phyloP scores from a whole-genome alignment of 2,888 invertebrate species.

The Patella depressa region DNA sequence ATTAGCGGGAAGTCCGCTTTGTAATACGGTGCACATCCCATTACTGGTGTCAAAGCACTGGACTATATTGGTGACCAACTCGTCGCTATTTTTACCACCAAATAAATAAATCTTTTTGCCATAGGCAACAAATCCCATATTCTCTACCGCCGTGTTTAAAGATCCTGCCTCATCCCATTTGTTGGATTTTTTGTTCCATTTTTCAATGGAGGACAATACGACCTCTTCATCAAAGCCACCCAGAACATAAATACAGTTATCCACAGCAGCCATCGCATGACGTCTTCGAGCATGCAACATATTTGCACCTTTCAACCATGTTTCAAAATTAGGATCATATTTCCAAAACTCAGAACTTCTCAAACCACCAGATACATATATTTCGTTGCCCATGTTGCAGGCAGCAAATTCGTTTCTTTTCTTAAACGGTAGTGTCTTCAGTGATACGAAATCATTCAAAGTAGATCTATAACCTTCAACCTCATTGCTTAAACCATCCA shows the following conservation, averaged over 20 bases:
- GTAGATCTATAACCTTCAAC: slow-evolving; percentile 60
- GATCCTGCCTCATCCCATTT: slow-evolving; percentile 56
- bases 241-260: slow-evolving; percentile 59
- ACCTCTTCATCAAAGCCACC: slow-evolving; percentile 65
- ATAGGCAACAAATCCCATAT: slow-evolving; percentile 63
- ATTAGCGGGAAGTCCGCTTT: slow-evolving; percentile 56
- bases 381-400: slow-evolving; percentile 60
- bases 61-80: slow-evolving; percentile 62
- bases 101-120: slow-evolving; percentile 60
- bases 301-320: slow-evolving; percentile 59
- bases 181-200: slow-evolving; percentile 56
- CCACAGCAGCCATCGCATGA: slow-evolving; percentile 63
- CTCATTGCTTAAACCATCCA: slow-evolving; percentile 64
- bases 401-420: slow-evolving; percentile 64
- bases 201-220: slow-evolving; percentile 60
- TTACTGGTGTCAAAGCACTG: slow-evolving; percentile 61
- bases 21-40: slow-evolving; percentile 46
- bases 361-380: slow-evolving; percentile 62
- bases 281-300: slow-evolving; percentile 58
- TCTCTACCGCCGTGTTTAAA: slow-evolving; percentile 61
- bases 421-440: slow-evolving; percentile 61
- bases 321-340: slow-evolving; percentile 61
- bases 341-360: slow-evolving; percentile 66
- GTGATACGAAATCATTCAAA: slow-evolving; percentile 51
- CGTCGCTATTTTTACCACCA: slow-evolving; percentile 65